Base-by-base conservation (phyloP, 2,113 vertebrate species). In the Eclectus roratus region DNA sequence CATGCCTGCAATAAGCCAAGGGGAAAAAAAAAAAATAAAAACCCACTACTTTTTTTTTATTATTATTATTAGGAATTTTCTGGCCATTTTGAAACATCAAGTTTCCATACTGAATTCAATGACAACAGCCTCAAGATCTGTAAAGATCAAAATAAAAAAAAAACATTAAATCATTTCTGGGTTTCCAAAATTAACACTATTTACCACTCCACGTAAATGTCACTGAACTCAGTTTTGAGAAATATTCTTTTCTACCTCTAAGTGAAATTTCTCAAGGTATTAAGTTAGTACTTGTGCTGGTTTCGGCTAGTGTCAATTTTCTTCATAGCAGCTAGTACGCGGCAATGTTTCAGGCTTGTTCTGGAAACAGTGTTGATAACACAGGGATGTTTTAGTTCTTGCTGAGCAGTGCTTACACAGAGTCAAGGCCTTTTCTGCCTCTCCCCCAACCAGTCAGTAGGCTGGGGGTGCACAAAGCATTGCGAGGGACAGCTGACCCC, bases 371-470 rank as follows among this genome's bases (percentile, higher is more conserved):
- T 21, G 23, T 16, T 58, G 71, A 13, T 56, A 71, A 81, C 10
- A 31, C 10, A 10, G 27, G 8, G 66, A 43, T 65, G 61, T 58
- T 66, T 81, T 16, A 1, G 6, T 27, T 43, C 23, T 7, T 47
- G 37, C 69, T 49, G 27, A 69, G 70, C 52, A 43, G 56, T 0
- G 3, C 17, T 27, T 19, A 60, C 61, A 23, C n/a, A 71, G 24
- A n/a, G 29, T 5, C 46, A 35, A 80, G 28, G 61, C 18, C 61
- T 61, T 46, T 50, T 31, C 61, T 87, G 35, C 33, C 29, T 14
- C 83, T n/a, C 63, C 33, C 10, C 2, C 41, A 41, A 28, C 9
- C 39, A 9, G 50, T 0, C 3, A 39, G 39, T 0, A 14, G 55
- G 20, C 28, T 60, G 31, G 20, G 31, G 24, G 14, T 20, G 33